These are phyloP conservation scores for Megalurothrips usitatus DNA, from an alignment of 2,888 invertebrate species.

Conservation along the genomic window DNA sequence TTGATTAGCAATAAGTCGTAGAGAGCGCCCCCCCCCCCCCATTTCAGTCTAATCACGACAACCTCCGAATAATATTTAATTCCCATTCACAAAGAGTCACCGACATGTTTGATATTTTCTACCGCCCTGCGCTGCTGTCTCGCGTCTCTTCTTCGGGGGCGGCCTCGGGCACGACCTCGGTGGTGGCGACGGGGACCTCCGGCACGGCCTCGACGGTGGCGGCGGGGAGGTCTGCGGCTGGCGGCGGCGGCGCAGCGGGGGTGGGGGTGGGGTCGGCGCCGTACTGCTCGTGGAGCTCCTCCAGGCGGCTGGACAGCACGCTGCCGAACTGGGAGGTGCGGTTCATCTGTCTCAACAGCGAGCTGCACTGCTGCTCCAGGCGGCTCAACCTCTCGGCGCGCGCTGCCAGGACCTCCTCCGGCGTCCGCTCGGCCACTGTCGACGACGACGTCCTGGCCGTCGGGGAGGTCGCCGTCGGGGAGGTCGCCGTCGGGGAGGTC, in stretches of 20 bases:
- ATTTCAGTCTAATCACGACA: neutral
- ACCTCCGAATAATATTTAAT: neutral
- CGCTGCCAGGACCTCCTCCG: conserved; percentile 29
- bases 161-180: conserved; percentile 17
- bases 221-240: neutral
- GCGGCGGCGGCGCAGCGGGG: conserved; percentile 30
- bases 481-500: neutral
- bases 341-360: conserved; percentile 62
- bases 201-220: neutral
- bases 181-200: neutral
- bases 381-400: conserved; percentile 29
- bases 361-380: conserved; percentile 34
- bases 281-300: conserved; percentile 57
- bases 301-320: conserved; percentile 65
- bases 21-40: neutral
- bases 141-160: neutral
- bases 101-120: neutral
- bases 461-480: neutral
- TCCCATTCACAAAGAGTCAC: neutral
- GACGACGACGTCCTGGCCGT: neutral
- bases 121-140: neutral
- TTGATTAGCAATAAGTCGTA: neutral
- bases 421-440: neutral
- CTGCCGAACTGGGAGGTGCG: conserved; percentile 68
- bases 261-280: conserved; percentile 31